A percentile compares a stretch with the other conserved stretches of the same genome.
phyloP scores from a whole-genome alignment of 2,888 invertebrate species.

The Drosophila lutescens region DNA sequence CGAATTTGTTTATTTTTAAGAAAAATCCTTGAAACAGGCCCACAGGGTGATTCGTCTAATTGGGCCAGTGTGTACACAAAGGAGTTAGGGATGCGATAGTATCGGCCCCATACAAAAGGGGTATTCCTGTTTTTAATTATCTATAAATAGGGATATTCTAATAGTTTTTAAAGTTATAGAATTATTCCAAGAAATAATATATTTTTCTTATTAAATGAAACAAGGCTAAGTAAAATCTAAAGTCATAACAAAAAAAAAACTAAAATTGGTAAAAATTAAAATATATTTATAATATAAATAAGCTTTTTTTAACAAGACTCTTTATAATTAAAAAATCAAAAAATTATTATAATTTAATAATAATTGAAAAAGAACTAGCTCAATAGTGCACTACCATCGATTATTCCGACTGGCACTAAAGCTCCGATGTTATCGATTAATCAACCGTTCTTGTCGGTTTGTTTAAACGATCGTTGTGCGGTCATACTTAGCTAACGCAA shows the following conservation, averaged over 20 bases:
- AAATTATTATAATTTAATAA: no score
- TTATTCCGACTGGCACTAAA: not conserved
- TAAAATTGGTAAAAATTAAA: no score
- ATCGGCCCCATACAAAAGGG: not conserved
- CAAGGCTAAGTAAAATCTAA: no score
- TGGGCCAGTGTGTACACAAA: conserved; percentile 19
- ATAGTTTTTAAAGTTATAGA: no score
- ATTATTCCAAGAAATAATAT: not conserved
- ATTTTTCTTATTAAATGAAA: not conserved
- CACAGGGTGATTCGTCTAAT: no score
- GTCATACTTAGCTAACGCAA: conserved; percentile 8
- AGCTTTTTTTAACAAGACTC: no score
- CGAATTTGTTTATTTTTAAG: conserved; percentile 35
- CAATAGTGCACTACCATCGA: not conserved
- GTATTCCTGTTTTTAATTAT: no score
- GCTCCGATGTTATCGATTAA: not conserved
- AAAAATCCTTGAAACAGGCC: no score
- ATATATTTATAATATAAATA: no score
- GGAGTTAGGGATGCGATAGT: not conserved
- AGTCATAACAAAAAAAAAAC: no score
- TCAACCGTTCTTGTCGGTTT: not conserved
- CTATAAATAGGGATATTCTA: not conserved
- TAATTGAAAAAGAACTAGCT: no score
- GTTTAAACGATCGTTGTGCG: conserved; percentile 3
- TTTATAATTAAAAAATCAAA: no score